These are phyloP conservation scores for Meiosimyza decipiens DNA, from an alignment of 2,888 invertebrate genomes.

Conservation along the genomic window DNA sequence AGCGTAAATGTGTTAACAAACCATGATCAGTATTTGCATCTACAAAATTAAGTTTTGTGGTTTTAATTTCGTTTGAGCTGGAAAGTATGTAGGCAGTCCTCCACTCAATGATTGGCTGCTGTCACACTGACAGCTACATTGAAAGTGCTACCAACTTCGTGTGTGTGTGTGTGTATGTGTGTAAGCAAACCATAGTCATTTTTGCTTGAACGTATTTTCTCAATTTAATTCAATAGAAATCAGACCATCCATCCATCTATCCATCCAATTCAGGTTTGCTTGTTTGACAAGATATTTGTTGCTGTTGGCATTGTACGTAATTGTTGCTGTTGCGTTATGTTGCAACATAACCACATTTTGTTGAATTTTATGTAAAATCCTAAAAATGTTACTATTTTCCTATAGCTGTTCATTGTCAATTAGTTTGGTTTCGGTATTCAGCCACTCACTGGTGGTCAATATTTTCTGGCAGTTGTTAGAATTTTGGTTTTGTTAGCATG, in stretches of 20 bases:
- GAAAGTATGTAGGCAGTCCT: too few relatives aligned
- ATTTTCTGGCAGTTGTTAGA: background rate
- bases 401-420: background rate
- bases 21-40: too few relatives aligned
- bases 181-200: background rate
- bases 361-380: background rate
- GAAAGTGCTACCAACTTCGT: too few relatives aligned
- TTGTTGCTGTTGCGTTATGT: background rate
- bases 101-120: too few relatives aligned
- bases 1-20: too few relatives aligned
- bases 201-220: background rate
- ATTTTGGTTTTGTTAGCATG: background rate
- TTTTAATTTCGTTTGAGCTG: too few relatives aligned
- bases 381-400: background rate
- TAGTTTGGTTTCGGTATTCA: background rate
- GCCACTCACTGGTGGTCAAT: background rate
- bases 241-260: too few relatives aligned
- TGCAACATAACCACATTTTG: background rate
- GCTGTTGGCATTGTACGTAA: too few relatives aligned
- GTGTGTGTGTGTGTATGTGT: too few relatives aligned
- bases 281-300: constrained; percentile 26
- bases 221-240: background rate
- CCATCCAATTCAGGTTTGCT: background rate
- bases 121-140: too few relatives aligned
- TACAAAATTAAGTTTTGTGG: too few relatives aligned